Evolutionary conservation across 2,888 invertebrate species (phyloP).

Genomic region (Desoria tigrina): DNA sequence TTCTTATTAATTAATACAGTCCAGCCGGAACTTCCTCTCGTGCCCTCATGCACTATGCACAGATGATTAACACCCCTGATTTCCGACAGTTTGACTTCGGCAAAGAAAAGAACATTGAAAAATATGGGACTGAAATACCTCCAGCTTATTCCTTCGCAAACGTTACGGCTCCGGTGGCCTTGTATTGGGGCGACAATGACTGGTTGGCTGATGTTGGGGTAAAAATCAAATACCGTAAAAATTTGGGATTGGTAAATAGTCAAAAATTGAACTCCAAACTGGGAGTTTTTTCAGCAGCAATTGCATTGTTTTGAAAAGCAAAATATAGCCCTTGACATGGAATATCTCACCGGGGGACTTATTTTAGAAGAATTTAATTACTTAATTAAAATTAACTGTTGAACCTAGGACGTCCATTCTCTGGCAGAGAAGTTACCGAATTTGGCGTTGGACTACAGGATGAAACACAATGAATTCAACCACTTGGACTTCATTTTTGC

Average conservation of each 20-base stretch:
- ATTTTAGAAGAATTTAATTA: too few relatives aligned
- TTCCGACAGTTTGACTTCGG: slow-evolving; percentile 75
- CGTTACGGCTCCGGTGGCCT: slow-evolving; percentile 65
- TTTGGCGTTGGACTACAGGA: slow-evolving; percentile 64
- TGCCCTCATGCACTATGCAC: slow-evolving; percentile 57
- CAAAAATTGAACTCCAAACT: neutral
- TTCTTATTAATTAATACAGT: too few relatives aligned
- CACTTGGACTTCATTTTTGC: slow-evolving; percentile 75
- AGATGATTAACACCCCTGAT: slow-evolving; percentile 59
- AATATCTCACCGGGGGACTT: too few relatives aligned
- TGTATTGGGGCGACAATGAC: slow-evolving; percentile 64
- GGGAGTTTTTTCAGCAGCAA: too few relatives aligned
- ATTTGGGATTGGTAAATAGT: neutral
- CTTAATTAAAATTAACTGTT: slow-evolving; percentile 47
- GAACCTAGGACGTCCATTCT: slow-evolving; percentile 64
- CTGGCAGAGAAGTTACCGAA: slow-evolving; percentile 63
- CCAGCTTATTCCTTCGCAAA: slow-evolving; percentile 63
- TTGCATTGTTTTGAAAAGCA: too few relatives aligned
- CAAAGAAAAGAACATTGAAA: slow-evolving; percentile 60
- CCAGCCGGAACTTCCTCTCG: slow-evolving; percentile 76
- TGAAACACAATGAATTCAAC: slow-evolving; percentile 68
- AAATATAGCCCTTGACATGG: neutral
- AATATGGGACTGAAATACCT: slow-evolving; percentile 64
- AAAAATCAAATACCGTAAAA: too few relatives aligned
- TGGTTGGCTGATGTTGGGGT: slow-evolving; percentile 35